Percentiles rank a stretch among this genome's conserved stretches.
phyloP scores from a whole-genome alignment of 2,888 invertebrate species.

The Panzeria rudis region DNA sequence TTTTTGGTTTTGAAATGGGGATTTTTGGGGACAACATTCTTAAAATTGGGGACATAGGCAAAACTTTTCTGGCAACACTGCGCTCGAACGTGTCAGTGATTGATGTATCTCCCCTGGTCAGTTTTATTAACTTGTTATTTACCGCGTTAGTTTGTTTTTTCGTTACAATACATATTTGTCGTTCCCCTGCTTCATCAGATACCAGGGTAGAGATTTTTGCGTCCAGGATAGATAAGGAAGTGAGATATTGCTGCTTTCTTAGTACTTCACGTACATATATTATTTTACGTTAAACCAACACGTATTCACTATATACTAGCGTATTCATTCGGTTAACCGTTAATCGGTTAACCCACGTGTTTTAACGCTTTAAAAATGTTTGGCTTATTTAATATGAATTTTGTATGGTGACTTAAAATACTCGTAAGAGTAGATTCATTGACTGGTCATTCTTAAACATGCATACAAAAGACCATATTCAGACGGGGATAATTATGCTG shows the following conservation, averaged over 20 bases:
- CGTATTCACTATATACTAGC: not conserved
- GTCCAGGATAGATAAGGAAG: conserved; percentile 1
- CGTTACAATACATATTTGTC: not conserved
- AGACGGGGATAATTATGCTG: no score
- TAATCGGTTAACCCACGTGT: not conserved
- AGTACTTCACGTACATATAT: not conserved
- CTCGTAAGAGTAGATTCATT: no score
- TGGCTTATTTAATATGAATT: no score
- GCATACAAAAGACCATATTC: no score
- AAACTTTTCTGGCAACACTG: no score
- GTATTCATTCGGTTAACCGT: no score
- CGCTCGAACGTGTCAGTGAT: not conserved
- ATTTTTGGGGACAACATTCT: no score
- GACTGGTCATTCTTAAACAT: no score
- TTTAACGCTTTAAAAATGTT: not conserved
- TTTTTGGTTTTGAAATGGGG: no score
- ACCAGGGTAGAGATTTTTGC: not conserved
- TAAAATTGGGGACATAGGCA: no score
- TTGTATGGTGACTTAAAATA: no score
- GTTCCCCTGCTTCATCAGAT: not conserved
- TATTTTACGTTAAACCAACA: not conserved
- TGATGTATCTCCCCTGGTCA: conserved; percentile 5
- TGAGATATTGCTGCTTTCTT: not conserved
- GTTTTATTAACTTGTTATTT: not conserved
- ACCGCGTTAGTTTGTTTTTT: not conserved